Conservation (phyloP, 2,113 vertebrate genomes). For the Zosterops pallidus region DNA sequence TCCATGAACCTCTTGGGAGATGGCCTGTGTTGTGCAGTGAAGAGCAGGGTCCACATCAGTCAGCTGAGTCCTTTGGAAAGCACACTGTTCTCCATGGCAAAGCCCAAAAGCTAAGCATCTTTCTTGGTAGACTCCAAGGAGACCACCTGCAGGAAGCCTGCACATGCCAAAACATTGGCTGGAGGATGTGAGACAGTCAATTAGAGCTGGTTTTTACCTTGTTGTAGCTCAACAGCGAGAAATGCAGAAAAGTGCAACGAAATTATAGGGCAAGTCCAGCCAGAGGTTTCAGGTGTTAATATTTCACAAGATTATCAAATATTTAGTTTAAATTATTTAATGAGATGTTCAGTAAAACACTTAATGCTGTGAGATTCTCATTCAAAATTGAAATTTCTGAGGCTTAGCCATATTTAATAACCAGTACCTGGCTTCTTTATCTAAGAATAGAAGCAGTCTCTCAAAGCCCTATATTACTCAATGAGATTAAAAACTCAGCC, state of each 20-base stretch:
- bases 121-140: not conserved
- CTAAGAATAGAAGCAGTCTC: not conserved
- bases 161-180: not conserved
- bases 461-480: not conserved
- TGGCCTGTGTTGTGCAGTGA: not conserved
- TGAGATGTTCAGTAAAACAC: not conserved
- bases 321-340: not conserved
- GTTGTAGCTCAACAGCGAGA: not conserved
- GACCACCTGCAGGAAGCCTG: not conserved
- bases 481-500: not conserved
- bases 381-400: not conserved
- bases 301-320: not conserved
- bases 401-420: not conserved
- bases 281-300: not conserved
- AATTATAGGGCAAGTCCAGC: not conserved
- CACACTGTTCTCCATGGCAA: fast-evolving
- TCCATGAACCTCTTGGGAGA: not conserved
- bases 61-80: not conserved
- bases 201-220: not conserved
- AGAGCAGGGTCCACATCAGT: fast-evolving
- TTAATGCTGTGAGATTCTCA: not conserved
- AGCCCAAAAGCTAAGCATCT: not conserved
- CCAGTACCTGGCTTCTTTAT: not conserved
- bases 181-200: not conserved
- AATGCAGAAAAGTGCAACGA: not conserved